Base-by-base conservation (phyloP, 2,113 vertebrate species). In the Tautogolabrus adspersus region DNA sequence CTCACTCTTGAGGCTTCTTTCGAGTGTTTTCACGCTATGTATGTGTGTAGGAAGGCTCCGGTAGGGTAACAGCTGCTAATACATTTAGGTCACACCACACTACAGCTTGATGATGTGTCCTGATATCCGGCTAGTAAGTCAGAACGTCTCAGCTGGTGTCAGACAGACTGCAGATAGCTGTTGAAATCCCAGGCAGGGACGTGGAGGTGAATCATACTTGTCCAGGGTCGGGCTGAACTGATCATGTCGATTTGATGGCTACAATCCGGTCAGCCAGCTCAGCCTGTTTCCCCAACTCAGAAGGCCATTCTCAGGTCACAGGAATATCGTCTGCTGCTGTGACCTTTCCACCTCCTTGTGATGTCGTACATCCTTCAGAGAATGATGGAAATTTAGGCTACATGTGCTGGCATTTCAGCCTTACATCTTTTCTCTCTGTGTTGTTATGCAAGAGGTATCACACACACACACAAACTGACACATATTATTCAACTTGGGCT, bases 371-470 rank as follows among this genome's bases (percentile, higher is more conserved):
- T 64, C 30, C n/a, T 64, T 57, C 13, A 22, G 54, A 21, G 47
- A 15, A 1, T 6, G n/a, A 69, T 64, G 2, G 13, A 30, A 66
- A 15, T 42, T 49, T 40, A 38, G 46, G 46, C 52, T 58, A 1
- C 38, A 65, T 23, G 16, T 74, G 59, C 19, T 15, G 1, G 21
- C 65, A 69, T 77, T 37, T 77, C 18, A 38, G 40, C 44, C 38
- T 54, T 40, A 8, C n/a, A 37, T 73, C 30, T 46, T 63, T 59
- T 74, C 26, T 47, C 15, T n/a, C 18, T 54, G 52, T 52, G 58
- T 40, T 66, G 72, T 89, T 85, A 81, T 75, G 72, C 69, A 82
- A 87, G 72, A 79, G 59, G 54, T 42, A 72, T 79, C 71, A 5
- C 15, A 65, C 75, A 77, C 60, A 77, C 60, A 60, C 55, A 62